Conservation (phyloP, 2,113 vertebrate species). For the Catharus minimus region DNA sequence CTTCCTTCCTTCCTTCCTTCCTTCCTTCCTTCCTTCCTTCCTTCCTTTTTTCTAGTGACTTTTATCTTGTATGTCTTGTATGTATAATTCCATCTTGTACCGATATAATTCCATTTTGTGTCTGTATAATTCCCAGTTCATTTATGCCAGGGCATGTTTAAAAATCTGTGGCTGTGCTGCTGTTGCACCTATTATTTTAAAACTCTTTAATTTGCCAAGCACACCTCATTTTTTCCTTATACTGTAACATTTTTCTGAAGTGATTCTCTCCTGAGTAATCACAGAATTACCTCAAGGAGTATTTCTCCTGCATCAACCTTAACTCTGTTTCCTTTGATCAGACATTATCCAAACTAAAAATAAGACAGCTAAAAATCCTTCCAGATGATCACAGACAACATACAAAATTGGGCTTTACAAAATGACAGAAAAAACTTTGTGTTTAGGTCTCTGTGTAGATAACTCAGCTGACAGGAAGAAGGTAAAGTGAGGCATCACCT, state of each 20-base stretch:
- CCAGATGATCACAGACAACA: neutral
- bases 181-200: neutral
- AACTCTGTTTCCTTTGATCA: constrained; percentile 27
- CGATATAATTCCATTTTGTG: neutral
- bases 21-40: neutral
- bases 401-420: neutral
- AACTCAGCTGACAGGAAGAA: neutral
- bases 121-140: neutral
- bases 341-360: constrained; percentile 20
- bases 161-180: neutral
- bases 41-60: neutral
- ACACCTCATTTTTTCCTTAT: neutral
- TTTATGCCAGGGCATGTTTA: neutral
- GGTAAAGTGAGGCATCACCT: neutral
- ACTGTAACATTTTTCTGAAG: constrained; percentile 3
- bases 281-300: neutral
- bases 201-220: neutral
- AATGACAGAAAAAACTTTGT: neutral
- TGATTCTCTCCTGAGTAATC: neutral
- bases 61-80: neutral
- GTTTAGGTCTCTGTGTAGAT: neutral
- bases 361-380: neutral
- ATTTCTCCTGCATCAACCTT: neutral
- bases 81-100: neutral
- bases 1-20: neutral